Percentiles rank a stretch among this genome's conserved stretches.
phyloP scores from a whole-genome alignment of 92 coral and sea anemone species.

The Epizoanthus scotinus region DNA sequence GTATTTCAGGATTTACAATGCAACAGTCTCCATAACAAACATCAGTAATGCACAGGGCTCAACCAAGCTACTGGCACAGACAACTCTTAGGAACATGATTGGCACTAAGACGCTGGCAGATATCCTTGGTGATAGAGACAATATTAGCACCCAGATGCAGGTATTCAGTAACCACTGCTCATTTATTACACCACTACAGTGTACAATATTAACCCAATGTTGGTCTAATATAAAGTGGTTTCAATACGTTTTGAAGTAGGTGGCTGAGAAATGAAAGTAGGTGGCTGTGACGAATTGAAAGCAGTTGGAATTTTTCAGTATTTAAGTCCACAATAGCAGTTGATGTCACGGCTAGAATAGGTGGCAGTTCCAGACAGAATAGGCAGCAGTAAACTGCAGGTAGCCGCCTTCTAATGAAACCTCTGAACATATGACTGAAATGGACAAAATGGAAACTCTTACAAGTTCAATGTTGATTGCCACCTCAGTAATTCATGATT shows the following conservation, averaged over 20 bases:
- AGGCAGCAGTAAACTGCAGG: too few relatives aligned
- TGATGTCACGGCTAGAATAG: too few relatives aligned
- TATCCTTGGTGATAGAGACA: constrained; percentile 84
- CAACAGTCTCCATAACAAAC: constrained; percentile 94
- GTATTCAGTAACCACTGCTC: constrained; percentile 38
- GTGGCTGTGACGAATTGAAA: too few relatives aligned
- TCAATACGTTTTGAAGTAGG: too few relatives aligned
- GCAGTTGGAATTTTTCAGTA: too few relatives aligned
- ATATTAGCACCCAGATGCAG: constrained; percentile 85
- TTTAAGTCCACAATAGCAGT: too few relatives aligned
- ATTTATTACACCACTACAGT: too few relatives aligned
- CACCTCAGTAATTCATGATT: constrained; percentile 1
- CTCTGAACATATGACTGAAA: background rate
- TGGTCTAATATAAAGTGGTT: too few relatives aligned
- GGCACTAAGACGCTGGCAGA: constrained; percentile 91
- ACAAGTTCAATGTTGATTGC: background rate
- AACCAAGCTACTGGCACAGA: constrained; percentile 94
- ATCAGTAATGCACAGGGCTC: constrained; percentile 87
- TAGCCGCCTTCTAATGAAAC: too few relatives aligned
- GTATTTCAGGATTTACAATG: constrained; percentile 93
- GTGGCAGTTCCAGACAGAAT: too few relatives aligned
- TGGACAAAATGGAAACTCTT: background rate
- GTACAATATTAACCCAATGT: too few relatives aligned
- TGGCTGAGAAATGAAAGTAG: too few relatives aligned
- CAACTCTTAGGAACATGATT: constrained; percentile 96